phyloP scores from a whole-genome alignment of 2,797 vertebrate genomes.

The Stomatorhinus walkeri region DNA sequence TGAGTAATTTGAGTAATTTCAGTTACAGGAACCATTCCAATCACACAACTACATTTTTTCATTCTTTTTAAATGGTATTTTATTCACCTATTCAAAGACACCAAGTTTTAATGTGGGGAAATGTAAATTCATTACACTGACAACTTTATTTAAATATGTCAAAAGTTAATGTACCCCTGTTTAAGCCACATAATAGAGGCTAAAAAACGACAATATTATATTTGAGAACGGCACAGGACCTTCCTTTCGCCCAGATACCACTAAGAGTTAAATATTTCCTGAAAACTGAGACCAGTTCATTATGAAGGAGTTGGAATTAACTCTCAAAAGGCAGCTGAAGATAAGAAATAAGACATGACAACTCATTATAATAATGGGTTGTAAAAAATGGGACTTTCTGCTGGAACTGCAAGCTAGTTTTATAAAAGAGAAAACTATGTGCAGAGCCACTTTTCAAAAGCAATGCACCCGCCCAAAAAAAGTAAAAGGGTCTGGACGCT shows the following conservation, averaged over 20 bases:
- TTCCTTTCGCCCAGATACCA: background rate
- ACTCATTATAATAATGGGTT: background rate
- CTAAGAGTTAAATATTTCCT: background rate
- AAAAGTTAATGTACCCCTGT: background rate
- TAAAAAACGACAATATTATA: background rate
- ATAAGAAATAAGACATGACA: background rate
- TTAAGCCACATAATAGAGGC: background rate
- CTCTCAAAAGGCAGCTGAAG: background rate
- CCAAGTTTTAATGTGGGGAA: background rate
- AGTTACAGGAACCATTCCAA: background rate
- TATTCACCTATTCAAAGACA: background rate
- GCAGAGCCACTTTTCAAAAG: conserved; percentile 3
- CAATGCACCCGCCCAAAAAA: background rate
- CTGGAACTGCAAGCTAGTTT: background rate
- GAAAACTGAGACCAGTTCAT: background rate
- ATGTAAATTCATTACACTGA: background rate
- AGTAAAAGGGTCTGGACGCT: background rate
- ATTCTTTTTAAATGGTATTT: background rate
- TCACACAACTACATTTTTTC: background rate
- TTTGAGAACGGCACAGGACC: background rate
- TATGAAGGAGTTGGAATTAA: background rate
- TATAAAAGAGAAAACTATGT: background rate
- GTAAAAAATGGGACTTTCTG: background rate
- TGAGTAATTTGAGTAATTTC: background rate
- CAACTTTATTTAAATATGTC: background rate